phyloP scores from a whole-genome alignment of 2,888 invertebrate genomes.

The Idaea aversata region DNA sequence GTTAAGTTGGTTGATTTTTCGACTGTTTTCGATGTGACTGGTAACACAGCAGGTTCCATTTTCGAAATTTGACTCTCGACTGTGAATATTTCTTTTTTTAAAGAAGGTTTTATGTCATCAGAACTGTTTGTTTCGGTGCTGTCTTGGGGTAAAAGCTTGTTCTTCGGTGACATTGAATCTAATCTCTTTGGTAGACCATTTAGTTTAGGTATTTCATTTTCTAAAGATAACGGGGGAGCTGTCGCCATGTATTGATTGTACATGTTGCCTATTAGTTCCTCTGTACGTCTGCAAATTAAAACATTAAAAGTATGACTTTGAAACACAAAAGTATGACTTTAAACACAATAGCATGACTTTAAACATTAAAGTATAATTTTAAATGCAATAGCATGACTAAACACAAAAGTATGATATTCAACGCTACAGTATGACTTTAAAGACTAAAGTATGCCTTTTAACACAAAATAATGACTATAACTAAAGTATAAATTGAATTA shows the following conservation, averaged over 20 bases:
- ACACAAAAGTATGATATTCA: no score
- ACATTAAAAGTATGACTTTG: constrained; percentile 8
- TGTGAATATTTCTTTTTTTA: constrained; percentile 60
- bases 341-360: no score
- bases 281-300: constrained; percentile 72
- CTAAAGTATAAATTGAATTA: no score
- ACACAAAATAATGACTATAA: no score
- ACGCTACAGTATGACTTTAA: no score
- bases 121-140: constrained; percentile 70
- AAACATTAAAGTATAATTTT: no score
- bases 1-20: constrained; percentile 13
- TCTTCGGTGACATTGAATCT: constrained; percentile 48
- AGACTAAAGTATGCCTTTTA: no score
- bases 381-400: no score
- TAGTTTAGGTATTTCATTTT: constrained; percentile 52
- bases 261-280: constrained; percentile 81
- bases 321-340: no score
- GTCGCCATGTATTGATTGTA: constrained; percentile 76
- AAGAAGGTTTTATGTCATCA: constrained; percentile 62
- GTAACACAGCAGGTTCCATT: constrained; percentile 43
- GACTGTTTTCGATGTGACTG: constrained; percentile 25
- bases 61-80: constrained; percentile 63
- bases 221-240: constrained; percentile 61
- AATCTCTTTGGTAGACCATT: constrained; percentile 51
- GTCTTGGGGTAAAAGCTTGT: constrained; percentile 51